These are phyloP conservation scores for Brachionus paranguensis DNA, from an alignment of 1,140 invertebrate genomes.

Conservation along the genomic window DNA sequence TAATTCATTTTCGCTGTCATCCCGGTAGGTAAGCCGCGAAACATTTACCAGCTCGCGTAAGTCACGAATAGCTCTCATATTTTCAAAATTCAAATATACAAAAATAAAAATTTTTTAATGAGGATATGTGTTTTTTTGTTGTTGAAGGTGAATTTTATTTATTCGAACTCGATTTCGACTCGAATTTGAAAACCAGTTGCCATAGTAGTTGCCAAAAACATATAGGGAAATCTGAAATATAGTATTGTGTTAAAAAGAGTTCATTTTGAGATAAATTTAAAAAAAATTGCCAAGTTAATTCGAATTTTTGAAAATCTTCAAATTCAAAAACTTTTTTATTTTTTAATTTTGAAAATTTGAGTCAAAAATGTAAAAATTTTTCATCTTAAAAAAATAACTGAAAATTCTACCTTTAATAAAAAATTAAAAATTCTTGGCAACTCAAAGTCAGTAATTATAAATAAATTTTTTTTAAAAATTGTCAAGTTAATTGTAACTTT, in stretches of 20 bases:
- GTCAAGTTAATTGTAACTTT: too few relatives aligned
- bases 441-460: too few relatives aligned
- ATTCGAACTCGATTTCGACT: constrained; percentile 34
- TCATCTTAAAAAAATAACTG: too few relatives aligned
- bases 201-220: constrained; percentile 40
- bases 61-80: constrained; percentile 51
- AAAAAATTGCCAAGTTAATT: too few relatives aligned
- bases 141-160: background rate
- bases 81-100: background rate
- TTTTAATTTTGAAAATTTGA: too few relatives aligned
- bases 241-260: background rate
- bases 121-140: background rate
- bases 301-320: too few relatives aligned
- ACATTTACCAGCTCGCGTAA: constrained; percentile 52
- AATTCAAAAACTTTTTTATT: too few relatives aligned
- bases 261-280: background rate
- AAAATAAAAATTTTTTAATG: background rate
- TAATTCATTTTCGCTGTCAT: constrained; percentile 46
- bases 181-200: constrained; percentile 39
- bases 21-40: constrained; percentile 48
- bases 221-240: constrained; percentile 19
- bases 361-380: too few relatives aligned
- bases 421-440: too few relatives aligned
- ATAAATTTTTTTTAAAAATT: too few relatives aligned
- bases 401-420: too few relatives aligned